Evolutionary conservation across 2,888 invertebrate genomes (phyloP), one percentile per base, ranked within the genome.

Genomic region (Polydrusus cervinus): DNA sequence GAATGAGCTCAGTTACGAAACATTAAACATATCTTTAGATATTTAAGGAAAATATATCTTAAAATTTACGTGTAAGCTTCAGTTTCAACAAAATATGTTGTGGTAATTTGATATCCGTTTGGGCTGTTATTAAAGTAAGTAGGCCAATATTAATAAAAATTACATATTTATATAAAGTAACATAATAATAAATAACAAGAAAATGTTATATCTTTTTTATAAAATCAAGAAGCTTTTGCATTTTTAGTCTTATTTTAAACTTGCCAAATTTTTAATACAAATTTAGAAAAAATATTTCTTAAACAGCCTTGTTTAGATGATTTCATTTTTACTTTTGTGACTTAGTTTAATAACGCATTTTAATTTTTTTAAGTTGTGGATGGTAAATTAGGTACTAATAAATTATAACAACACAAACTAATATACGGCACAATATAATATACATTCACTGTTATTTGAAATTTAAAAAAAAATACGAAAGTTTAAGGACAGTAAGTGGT

Each of bases 11-110:
- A 53, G 55, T 67, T 55, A 25, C n/a, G 43, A 43, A 68, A 57
- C 43, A 55, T 68, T 30, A 57, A 68, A 68, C 67, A 68, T 68
- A 68, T 68, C 67, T 68, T 68, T 68, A 68, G 67, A 68, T 30
- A 30, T 68, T 68, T 68, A 68, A 68, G 67, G 30, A 57, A 47
- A 68, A 43, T 43, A 67, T 65, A 51, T 43, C 38, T 55, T 53
- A 68, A 68, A 20, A 18, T 67, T 25, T 6, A 43, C n/a, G 1
- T 8, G 1, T 47, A 68, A 68, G 43, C 51, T 65, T 73, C n/a
- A 25, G 51, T 62, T 62, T 16, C 43, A 55, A 25, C 45, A 47
- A 30, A 20, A 16, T 43, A 43, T 25, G 43, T 38, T 65, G 45
- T 43, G 13, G 16, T 30, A 45, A 25, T 25, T 16, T 49, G 40